phyloP scores from a whole-genome alignment of 1,140 invertebrate genomes.

The Sarcophaga peregrina region DNA sequence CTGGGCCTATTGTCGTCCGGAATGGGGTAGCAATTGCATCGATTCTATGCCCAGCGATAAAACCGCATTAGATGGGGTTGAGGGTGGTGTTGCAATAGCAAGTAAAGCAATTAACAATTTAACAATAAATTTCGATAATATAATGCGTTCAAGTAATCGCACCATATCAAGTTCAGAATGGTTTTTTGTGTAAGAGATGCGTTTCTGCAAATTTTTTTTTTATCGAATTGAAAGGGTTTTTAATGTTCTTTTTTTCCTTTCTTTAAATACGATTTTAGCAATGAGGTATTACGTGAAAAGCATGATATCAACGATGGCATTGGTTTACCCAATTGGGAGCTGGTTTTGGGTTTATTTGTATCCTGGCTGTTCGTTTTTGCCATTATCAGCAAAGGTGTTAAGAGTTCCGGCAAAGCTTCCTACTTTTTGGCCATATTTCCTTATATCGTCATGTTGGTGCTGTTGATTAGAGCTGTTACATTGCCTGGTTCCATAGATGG shows the following conservation, averaged over 20 bases:
- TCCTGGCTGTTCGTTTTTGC: constrained; percentile 84
- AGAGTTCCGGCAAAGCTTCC: constrained; percentile 81
- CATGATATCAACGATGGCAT: constrained; percentile 78
- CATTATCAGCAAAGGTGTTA: constrained; percentile 81
- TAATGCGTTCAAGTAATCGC: constrained; percentile 43
- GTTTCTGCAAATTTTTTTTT: not conserved
- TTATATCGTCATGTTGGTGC: constrained; percentile 82
- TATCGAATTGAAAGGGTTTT: not conserved
- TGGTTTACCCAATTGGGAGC: constrained; percentile 78
- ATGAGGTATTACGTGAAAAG: constrained; percentile 76
- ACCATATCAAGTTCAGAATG: constrained; percentile 71
- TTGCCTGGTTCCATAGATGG: constrained; percentile 80
- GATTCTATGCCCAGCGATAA: constrained; percentile 45
- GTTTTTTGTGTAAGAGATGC: constrained; percentile 70
- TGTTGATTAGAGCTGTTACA: constrained; percentile 79
- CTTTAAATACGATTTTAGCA: constrained; percentile 66
- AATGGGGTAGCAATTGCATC: constrained; percentile 69
- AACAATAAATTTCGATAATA: constrained; percentile 43
- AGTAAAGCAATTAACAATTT: constrained; percentile 25
- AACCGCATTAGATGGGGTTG: not conserved
- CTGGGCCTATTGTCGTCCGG: constrained; percentile 73
- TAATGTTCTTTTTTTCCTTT: constrained; percentile 7
- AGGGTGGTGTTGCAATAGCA: constrained; percentile 5
- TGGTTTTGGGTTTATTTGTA: constrained; percentile 80
- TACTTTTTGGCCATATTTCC: constrained; percentile 90